Evolutionary conservation across 2,888 invertebrate species (phyloP), one percentile per base, ranked within the genome.

Genomic region (Escarpia spicata): DNA sequence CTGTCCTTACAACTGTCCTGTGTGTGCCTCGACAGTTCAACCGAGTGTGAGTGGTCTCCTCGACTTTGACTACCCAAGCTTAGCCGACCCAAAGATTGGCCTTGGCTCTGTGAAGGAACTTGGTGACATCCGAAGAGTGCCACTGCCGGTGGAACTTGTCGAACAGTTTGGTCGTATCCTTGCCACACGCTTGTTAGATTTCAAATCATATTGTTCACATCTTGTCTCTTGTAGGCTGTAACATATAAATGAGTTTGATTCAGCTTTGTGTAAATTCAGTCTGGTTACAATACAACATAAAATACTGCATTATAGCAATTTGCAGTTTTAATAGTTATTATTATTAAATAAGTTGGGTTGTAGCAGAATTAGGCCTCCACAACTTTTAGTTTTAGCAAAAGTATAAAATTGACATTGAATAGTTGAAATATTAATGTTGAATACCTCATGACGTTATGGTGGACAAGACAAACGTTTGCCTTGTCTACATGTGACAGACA

Each of bases 131-230:
- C 98, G 93, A 91, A 93, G 92, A 58, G 98, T 98, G 93, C 98
- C 99, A 19, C 97, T 99, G 92, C 99, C 99, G 44, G 98, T 98
- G 12, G 99, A 99, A 97, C 98, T 99, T 93, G 97, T 99, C 97
- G 99, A 99, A 97, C 98, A 99, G 96, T 98, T 99, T 97, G 98
- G 98, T 95, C 98, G 99, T 99, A 98, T 96, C 96, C 95, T 96
- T 95, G 92, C 9, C n/a, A 15, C 31, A 37, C 58, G 26, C 37
- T 90, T 26, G 31, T 12, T 90, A 37, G n/a, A 31, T 44, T 91
- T 15, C 37, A 60, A 31, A 52, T 8, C 15, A 15, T 75, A 26
- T 26, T 75, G 26, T 75, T 15, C 26, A 45, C 26, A 45, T 31
- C 12, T 91, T 10, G 43, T 37, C 37, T 37, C 37, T 37, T 37